These are phyloP conservation scores for Montipora cactus DNA, from an alignment of 64 coral and sea anemone genomes.

Conservation along the genomic window DNA sequence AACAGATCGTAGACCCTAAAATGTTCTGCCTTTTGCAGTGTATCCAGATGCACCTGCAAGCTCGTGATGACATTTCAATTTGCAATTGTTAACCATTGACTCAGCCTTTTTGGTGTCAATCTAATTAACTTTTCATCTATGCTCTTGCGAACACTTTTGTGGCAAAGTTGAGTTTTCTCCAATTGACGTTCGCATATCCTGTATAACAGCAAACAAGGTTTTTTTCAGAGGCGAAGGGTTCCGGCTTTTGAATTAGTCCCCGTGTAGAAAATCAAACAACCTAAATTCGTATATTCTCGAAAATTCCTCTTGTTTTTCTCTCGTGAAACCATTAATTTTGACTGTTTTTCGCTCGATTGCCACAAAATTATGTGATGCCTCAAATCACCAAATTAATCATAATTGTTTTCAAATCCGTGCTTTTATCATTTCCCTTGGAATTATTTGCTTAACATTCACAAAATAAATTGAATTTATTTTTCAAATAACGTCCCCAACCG, in stretches of 20 bases:
- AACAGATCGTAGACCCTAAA: slow-evolving; percentile 12
- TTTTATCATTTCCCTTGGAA: slow-evolving; percentile 50
- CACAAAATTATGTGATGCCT: slow-evolving; percentile 11
- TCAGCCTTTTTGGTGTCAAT: slow-evolving; percentile 90
- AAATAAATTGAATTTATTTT: slow-evolving; percentile 96
- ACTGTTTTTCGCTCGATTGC: background rate
- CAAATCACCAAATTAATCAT: slow-evolving; percentile 53
- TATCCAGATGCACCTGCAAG: slow-evolving; percentile 78
- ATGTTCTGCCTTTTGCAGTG: slow-evolving; percentile 80
- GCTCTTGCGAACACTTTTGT: slow-evolving; percentile 87
- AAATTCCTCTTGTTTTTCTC: slow-evolving; percentile 9
- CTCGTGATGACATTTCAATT: slow-evolving; percentile 86
- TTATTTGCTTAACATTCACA: slow-evolving; percentile 90
- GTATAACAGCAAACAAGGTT: slow-evolving; percentile 83
- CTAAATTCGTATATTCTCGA: slow-evolving; percentile 59
- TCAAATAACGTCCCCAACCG: slow-evolving; percentile 76
- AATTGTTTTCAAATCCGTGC: slow-evolving; percentile 52
- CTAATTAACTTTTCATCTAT: slow-evolving; percentile 92
- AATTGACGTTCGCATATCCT: slow-evolving; percentile 76
- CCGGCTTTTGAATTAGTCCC: slow-evolving; percentile 79
- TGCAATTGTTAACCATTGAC: slow-evolving; percentile 92
- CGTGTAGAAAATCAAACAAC: slow-evolving; percentile 75
- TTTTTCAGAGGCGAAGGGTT: slow-evolving; percentile 45
- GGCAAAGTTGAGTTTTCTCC: slow-evolving; percentile 74
- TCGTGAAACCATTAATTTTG: slow-evolving; percentile 66